These are phyloP conservation scores for Acanthaster planci DNA, from an alignment of 35 echinoderm and acorn worm species.

Conservation along the genomic window DNA sequence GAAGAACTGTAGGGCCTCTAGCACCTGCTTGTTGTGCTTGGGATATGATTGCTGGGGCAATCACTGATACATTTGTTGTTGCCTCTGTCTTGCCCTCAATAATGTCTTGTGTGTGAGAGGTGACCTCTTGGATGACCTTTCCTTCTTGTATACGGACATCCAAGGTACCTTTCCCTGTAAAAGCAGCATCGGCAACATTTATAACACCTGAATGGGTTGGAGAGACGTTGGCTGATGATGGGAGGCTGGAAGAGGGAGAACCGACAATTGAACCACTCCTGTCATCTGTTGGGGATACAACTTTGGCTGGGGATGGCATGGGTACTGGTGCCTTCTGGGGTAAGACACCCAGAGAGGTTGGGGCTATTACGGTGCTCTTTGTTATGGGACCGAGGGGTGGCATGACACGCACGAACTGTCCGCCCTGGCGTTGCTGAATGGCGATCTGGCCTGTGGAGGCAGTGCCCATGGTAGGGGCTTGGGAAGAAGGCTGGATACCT, in stretches of 20 bases:
- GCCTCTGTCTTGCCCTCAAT: not conserved
- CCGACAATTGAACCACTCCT: not conserved
- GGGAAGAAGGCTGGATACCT: not conserved
- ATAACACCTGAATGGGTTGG: constrained; percentile 51
- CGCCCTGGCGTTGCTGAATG: constrained; percentile 30
- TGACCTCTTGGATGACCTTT: constrained; percentile 55
- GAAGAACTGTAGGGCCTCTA: not conserved
- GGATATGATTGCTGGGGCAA: not conserved
- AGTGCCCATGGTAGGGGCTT: not conserved
- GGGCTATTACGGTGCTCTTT: constrained; percentile 2
- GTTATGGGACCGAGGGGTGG: constrained; percentile 64
- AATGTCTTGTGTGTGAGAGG: constrained; percentile 17
- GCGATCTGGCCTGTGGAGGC: not conserved
- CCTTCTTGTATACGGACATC: constrained; percentile 67
- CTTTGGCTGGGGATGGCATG: not conserved
- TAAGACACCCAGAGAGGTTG: not conserved
- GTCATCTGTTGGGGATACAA: constrained; percentile 36
- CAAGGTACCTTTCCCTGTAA: constrained; percentile 18
- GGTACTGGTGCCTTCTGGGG: not conserved
- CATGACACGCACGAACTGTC: constrained; percentile 46
- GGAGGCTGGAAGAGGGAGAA: not conserved
- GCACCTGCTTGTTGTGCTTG: not conserved
- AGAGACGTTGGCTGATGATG: not conserved
- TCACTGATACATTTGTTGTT: constrained; percentile 9
- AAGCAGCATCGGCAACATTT: constrained; percentile 65